These are phyloP conservation scores for Scaptomyza tumidula DNA, from an alignment of 2,888 invertebrate genomes.

Conservation along the genomic window DNA sequence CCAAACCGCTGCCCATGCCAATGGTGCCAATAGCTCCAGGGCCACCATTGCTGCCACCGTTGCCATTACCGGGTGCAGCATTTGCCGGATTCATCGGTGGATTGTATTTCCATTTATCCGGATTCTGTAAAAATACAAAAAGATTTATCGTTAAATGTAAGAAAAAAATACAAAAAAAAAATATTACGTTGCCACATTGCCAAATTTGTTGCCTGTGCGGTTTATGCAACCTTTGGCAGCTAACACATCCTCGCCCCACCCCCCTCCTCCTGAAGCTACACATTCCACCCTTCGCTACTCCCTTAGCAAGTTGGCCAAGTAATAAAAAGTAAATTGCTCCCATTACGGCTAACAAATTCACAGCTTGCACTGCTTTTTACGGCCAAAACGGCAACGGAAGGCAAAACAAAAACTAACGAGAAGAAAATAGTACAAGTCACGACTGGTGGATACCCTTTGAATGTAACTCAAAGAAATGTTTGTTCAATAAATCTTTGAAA, in stretches of 20 bases:
- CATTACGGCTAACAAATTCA: not conserved
- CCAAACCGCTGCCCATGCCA: slow-evolving; percentile 83
- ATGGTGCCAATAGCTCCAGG: slow-evolving; percentile 84
- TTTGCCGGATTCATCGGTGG: slow-evolving; percentile 85
- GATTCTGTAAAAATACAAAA: slow-evolving; percentile 87
- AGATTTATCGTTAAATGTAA: not conserved
- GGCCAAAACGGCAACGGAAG: not conserved
- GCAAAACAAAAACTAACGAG: not conserved
- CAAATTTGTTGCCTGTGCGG: not conserved
- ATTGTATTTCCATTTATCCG: slow-evolving; percentile 94
- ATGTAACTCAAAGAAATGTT: too few species aligned
- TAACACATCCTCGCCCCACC: not conserved
- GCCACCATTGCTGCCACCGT: slow-evolving; percentile 84
- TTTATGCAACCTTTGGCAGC: slow-evolving; percentile 18
- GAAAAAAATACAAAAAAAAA: not conserved
- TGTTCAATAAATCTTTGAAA: too few species aligned
- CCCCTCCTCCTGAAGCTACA: too few species aligned
- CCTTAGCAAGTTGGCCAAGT: slow-evolving; percentile 5
- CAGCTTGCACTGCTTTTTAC: not conserved
- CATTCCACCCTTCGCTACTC: too few species aligned
- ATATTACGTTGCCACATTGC: not conserved
- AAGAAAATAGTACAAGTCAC: not conserved
- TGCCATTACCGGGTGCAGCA: slow-evolving; percentile 83
- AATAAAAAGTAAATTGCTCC: slow-evolving; percentile 7
- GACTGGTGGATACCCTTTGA: not conserved